Evolutionary conservation across 2,113 vertebrate genomes (phyloP), one percentile per base, ranked within the genome.

Genomic region (Notarius lentiginosus): DNA sequence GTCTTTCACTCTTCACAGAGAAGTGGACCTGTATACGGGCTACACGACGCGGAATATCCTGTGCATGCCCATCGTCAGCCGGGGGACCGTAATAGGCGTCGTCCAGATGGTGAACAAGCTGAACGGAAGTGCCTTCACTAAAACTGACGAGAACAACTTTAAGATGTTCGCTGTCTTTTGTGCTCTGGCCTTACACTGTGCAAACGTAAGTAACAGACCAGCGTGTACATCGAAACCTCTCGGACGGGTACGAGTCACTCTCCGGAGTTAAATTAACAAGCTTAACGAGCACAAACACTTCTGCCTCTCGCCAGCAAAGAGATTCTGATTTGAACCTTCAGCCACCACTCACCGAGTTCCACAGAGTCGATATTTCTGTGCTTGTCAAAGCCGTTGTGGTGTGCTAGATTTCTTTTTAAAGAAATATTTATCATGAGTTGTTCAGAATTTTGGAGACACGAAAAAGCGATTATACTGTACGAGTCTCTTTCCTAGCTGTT

Each of bases 151-250:
- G 92, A 99, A 99, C 96, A 99, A 99, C 96, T 99, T 99, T 94
- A 99, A 99, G 94, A 99, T 99, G 98, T 99, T 99, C 90, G 98
- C 98, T 24, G 98, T 99, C 95, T 99, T 99, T 91, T 99, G 98
- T 91, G 98, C 98, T 91, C 92, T 99, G 93, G 98, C 98, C 96
- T 97, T 99, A 95, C 98, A 99, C 97, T 99, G 98, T 96, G 98
- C 98, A 95, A 99, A 99, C 77, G 98, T 99, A 91, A 98, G 98
- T 96, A 73, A 22, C 15, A 34, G 20, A 63, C 55, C 24, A 47
- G 30, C 24, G 7, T 63, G 41, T 79, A 24, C 18, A 84, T 27
- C 17, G 51, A 61, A 34, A 87, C 49, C 24, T 83, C 60, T 79
- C 47, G 0, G 63, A 7, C 0, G 5, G 24, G 65, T 56, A n/a